These are phyloP conservation scores for Cephus pygmeus DNA, from an alignment of 2,888 invertebrate species.

Conservation along the genomic window DNA sequence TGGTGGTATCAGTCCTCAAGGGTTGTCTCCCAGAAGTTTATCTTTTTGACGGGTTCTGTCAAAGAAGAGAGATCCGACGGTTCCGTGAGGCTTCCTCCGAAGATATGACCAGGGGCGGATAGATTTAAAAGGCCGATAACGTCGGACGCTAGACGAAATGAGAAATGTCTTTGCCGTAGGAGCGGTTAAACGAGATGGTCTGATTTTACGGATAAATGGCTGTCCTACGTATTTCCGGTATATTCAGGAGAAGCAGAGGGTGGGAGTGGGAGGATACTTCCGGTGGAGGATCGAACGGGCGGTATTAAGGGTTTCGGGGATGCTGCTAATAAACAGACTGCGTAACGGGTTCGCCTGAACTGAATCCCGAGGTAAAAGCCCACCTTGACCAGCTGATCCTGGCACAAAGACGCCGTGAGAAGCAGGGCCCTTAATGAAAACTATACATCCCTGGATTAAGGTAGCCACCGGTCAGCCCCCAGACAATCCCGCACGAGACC, in stretches of 20 bases:
- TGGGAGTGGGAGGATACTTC: not conserved
- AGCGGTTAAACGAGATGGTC: not conserved
- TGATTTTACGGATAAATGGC: conserved; percentile 45
- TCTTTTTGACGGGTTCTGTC: conserved; percentile 59
- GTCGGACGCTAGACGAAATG: conserved; percentile 60
- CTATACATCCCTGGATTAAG: conserved; percentile 64
- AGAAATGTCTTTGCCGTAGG: conserved; percentile 61
- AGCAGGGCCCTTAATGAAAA: conserved; percentile 60
- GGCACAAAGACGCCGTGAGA: conserved; percentile 54
- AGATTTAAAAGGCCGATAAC: conserved; percentile 22
- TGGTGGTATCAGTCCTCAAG: conserved; percentile 23
- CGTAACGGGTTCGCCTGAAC: conserved; percentile 40
- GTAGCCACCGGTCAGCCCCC: conserved; percentile 56
- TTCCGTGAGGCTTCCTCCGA: conserved; percentile 51
- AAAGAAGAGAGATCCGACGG: conserved; percentile 58
- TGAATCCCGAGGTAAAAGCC: conserved; percentile 51
- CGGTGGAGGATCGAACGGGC: not conserved
- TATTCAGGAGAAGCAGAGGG: not conserved
- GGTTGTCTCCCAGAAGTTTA: conserved; percentile 54
- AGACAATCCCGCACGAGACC: conserved; percentile 39
- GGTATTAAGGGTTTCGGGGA: not conserved
- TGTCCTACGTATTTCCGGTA: conserved; percentile 4
- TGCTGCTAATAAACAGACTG: conserved; percentile 46
- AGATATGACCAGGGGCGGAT: conserved; percentile 7
- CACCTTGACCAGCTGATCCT: conserved; percentile 59